Conservation (phyloP, 53 echinoderm and acorn worm genomes). For the Apostichopus leukothele region DNA sequence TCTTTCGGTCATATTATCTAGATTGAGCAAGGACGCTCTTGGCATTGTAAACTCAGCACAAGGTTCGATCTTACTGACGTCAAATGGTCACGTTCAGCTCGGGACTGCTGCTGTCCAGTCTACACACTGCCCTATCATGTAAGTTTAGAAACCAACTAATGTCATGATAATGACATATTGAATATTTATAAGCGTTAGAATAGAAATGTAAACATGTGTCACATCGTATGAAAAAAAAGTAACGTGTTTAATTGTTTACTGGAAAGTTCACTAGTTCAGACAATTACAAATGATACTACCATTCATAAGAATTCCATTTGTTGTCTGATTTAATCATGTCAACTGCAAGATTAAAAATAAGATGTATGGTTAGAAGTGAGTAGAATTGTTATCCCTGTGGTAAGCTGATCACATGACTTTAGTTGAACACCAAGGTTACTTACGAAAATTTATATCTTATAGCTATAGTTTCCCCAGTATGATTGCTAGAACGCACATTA, state of each 20-base stretch:
- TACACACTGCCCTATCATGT: slow-evolving; percentile 4
- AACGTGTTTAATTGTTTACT: too few relatives aligned
- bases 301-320: background rate
- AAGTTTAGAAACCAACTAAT: background rate
- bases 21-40: background rate
- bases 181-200: background rate
- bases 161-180: too few relatives aligned
- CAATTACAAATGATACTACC: background rate
- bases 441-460: too few relatives aligned
- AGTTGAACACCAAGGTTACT: too few relatives aligned
- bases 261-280: background rate
- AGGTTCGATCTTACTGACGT: slow-evolving; percentile 24
- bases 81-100: background rate
- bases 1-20: background rate
- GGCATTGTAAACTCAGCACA: background rate
- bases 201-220: too few relatives aligned
- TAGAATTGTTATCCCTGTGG: too few relatives aligned
- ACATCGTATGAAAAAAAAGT: background rate
- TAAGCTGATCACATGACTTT: too few relatives aligned
- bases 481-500: too few relatives aligned
- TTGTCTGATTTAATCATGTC: background rate
- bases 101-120: background rate
- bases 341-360: too few relatives aligned
- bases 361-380: too few relatives aligned
- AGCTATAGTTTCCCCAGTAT: too few relatives aligned